Evolutionary conservation across 2,888 invertebrate genomes (phyloP).

Genomic region (Dascillus cervinus): DNA sequence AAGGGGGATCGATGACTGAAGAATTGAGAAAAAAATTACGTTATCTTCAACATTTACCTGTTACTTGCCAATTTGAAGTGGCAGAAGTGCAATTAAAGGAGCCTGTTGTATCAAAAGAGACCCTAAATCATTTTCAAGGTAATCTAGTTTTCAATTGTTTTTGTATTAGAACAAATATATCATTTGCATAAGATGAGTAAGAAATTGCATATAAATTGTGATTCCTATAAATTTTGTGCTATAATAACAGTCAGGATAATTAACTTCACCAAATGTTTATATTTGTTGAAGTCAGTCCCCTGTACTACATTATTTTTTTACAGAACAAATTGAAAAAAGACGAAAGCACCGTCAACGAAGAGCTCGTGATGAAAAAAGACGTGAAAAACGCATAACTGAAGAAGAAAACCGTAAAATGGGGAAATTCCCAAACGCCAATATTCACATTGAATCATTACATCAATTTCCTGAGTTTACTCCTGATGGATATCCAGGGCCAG

Average conservation of each 20-base stretch:
- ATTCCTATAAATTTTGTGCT: constrained; percentile 25
- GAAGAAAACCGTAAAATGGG: constrained; percentile 68
- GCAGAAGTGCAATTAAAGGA: constrained; percentile 77
- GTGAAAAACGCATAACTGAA: constrained; percentile 68
- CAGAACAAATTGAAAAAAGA: constrained; percentile 68
- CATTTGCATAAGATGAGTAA: no score
- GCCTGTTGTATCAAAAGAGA: constrained; percentile 61
- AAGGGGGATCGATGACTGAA: constrained; percentile 77
- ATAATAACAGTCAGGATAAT: constrained; percentile 34
- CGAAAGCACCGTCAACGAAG: constrained; percentile 61
- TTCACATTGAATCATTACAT: constrained; percentile 57
- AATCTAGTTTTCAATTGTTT: constrained; percentile 10
- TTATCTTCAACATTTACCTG: constrained; percentile 79
- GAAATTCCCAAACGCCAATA: constrained; percentile 50
- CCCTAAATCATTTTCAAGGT: constrained; percentile 66
- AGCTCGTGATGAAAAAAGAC: constrained; percentile 68
- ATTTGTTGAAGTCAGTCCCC: constrained; percentile 36
- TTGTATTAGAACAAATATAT: constrained; percentile 3
- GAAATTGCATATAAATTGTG: no score
- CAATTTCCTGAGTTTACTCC: constrained; percentile 48
- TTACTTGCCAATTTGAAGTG: constrained; percentile 84
- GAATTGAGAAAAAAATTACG: constrained; percentile 67
- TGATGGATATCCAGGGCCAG: constrained; percentile 3
- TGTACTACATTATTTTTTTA: constrained; percentile 27
- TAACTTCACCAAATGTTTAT: constrained; percentile 28